phyloP scores from a whole-genome alignment of 1,140 invertebrate species.

The Drosophila repleta region DNA sequence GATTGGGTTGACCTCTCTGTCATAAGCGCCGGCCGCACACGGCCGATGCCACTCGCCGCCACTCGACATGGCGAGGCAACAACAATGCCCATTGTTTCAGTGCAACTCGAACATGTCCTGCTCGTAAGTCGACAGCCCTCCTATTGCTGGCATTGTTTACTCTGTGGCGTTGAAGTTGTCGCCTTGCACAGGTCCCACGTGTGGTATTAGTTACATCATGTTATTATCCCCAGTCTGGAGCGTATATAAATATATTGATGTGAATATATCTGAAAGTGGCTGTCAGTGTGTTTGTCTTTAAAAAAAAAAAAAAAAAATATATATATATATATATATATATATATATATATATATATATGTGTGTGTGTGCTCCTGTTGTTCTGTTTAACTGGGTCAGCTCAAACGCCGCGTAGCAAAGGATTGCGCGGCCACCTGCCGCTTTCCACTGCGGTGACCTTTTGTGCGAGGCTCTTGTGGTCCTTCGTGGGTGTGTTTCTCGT shows the following conservation, averaged over 20 bases:
- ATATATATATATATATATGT: neutral
- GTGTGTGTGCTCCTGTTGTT: conserved; percentile 15
- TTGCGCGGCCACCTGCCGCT: conserved; percentile 53
- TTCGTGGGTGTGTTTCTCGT: conserved; percentile 64
- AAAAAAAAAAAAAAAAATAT: no score
- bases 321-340: no score
- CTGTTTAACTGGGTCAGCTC: conserved; percentile 67
- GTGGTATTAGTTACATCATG: conserved; percentile 70
- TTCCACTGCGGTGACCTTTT: conserved; percentile 61
- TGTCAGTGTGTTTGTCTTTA: conserved; percentile 21
- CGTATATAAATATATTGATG: neutral
- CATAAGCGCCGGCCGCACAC: conserved; percentile 46
- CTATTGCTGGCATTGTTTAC: conserved; percentile 13
- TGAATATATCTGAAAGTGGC: neutral
- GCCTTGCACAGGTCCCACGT: conserved; percentile 54
- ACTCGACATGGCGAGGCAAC: conserved; percentile 16
- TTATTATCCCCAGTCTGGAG: conserved; percentile 36
- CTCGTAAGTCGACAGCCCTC: conserved; percentile 6
- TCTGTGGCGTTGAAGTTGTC: conserved; percentile 38
- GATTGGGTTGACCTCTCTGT: neutral
- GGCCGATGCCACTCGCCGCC: conserved; percentile 12
- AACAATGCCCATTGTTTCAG: conserved; percentile 43
- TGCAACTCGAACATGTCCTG: conserved; percentile 73
- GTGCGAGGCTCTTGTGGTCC: conserved; percentile 41
- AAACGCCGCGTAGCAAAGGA: conserved; percentile 56